Conservation (phyloP, 2,797 vertebrate genomes). For the Dallia pectoralis region DNA sequence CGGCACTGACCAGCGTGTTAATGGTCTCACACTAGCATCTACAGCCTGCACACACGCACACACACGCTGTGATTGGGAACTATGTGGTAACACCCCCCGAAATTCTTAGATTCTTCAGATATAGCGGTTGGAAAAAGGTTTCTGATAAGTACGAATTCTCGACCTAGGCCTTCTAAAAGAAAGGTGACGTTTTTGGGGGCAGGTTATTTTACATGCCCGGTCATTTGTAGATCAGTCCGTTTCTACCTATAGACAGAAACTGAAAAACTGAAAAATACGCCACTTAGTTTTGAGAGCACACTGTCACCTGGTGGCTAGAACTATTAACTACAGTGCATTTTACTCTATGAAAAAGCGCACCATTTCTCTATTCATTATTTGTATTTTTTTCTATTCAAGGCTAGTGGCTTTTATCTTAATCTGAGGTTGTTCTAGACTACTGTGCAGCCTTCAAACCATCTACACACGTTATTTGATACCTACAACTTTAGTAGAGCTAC, state of each 20-base stretch:
- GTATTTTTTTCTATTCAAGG: neutral
- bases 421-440: neutral
- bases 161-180: neutral
- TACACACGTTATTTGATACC: neutral
- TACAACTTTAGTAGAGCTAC: neutral
- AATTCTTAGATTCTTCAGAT: neutral
- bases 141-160: neutral
- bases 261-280: no score
- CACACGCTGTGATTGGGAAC: neutral
- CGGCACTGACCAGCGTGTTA: neutral
- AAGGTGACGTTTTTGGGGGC: no score
- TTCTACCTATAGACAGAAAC: neutral
- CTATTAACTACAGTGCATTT: neutral
- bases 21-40: neutral
- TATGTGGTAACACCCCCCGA: neutral
- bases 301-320: conserved; percentile 60
- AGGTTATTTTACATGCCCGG: no score
- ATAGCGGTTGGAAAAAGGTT: neutral
- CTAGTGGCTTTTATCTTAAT: neutral
- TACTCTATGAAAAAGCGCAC: neutral
- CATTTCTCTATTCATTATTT: neutral
- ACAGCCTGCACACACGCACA: neutral
- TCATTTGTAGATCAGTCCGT: no score
- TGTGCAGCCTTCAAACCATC: neutral
- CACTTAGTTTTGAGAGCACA: conserved; percentile 14